Conservation (phyloP, 1,140 invertebrate species). For the Lasioglossum albipes region DNA sequence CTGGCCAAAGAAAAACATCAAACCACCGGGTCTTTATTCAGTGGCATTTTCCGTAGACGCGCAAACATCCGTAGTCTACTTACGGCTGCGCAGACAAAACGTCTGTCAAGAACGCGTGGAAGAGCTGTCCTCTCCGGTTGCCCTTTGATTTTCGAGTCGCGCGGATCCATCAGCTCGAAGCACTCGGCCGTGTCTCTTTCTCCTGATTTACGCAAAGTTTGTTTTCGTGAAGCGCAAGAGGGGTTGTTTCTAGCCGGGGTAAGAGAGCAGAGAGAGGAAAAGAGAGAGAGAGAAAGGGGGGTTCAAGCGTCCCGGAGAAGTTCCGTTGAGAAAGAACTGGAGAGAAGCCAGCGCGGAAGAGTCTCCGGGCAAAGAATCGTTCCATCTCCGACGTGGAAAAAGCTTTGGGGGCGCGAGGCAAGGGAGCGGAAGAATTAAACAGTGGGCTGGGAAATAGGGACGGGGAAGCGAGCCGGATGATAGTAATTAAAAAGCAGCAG, state of each 20-base stretch:
- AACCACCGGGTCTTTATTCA: no score
- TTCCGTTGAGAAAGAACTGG: neutral
- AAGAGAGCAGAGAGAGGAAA: no score
- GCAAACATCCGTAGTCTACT: no score
- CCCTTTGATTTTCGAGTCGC: neutral
- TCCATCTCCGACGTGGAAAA: neutral
- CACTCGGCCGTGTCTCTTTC: neutral
- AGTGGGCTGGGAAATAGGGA: neutral
- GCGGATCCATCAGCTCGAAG: neutral
- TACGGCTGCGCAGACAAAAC: no score
- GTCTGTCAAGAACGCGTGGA: no score
- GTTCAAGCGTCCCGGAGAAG: neutral
- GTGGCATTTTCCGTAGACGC: no score
- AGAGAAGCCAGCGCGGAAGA: neutral
- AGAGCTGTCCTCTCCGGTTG: no score
- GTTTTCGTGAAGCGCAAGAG: neutral
- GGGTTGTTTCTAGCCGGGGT: neutral
- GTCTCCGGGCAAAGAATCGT: neutral
- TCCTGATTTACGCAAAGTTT: neutral
- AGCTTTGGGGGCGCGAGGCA: neutral
- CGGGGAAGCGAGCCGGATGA: conserved; percentile 32
- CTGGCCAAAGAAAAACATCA: no score
- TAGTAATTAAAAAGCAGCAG: conserved; percentile 57
- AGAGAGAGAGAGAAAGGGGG: neutral
- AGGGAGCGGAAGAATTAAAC: conserved; percentile 14